Evolutionary conservation across 2,113 vertebrate species (phyloP).

Genomic region (Hydrolagus affinis): DNA sequence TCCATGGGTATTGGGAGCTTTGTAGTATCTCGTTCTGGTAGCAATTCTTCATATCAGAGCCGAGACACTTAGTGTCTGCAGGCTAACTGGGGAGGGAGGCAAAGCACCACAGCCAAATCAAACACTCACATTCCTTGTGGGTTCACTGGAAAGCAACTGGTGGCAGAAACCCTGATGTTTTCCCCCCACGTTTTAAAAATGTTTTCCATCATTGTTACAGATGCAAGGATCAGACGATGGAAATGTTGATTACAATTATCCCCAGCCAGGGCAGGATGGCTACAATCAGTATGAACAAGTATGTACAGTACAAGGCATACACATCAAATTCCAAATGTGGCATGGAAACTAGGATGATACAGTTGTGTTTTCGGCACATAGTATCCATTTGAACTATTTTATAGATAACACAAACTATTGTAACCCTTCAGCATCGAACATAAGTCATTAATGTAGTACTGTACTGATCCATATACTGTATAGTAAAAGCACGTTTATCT

Average conservation of each 20-base stretch:
- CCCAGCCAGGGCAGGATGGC: slow-evolving; percentile 76
- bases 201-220: slow-evolving; percentile 45
- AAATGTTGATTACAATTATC: slow-evolving; percentile 74
- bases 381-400: too few species aligned
- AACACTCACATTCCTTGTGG: too few species aligned
- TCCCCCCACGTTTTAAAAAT: neutral
- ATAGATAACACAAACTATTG: too few species aligned
- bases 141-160: neutral
- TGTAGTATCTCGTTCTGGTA: neutral
- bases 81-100: too few species aligned
- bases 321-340: neutral
- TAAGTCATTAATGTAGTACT: too few species aligned
- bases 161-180: neutral
- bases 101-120: neutral
- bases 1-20: neutral
- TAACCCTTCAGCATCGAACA: too few species aligned
- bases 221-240: slow-evolving; percentile 75
- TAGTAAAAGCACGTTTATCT: too few species aligned
- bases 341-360: too few species aligned
- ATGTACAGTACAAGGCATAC: slow-evolving; percentile 41
- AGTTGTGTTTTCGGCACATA: too few species aligned
- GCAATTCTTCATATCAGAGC: neutral
- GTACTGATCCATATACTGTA: too few species aligned
- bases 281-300: slow-evolving; percentile 78
- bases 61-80: neutral